Evolutionary conservation across 1,140 invertebrate genomes (phyloP), one percentile per base, ranked within the genome.

Genomic region (Heliconius melpomene): DNA sequence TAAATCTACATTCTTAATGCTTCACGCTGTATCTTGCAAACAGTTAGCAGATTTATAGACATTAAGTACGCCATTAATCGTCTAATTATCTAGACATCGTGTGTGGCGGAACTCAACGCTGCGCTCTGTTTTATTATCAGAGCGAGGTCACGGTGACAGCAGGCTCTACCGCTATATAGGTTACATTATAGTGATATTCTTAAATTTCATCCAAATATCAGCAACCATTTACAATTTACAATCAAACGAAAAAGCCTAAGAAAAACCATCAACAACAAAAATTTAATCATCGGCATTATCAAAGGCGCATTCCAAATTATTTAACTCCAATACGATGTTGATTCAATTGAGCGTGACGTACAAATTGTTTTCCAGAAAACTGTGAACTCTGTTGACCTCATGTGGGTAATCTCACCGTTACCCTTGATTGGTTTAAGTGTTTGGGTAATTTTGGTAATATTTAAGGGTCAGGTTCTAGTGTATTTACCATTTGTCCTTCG

Each of bases 301-400:
- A 72, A 72, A 72, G 71, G 71, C 60, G 60, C 60, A 66, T 66
- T 66, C 60, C n/a, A 66, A 66, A 78, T 77, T 78, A 75, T 75
- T 38, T 32, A 78, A 78, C 36, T 72, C 60, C 76, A 78, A 52
- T 81, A 38, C 72, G 78, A 32, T 79, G 57, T 79, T 81, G 83
- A 75, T 77, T 83, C 86, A 86, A 87, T 87, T 86, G 83, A 83
- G 75, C 85, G 83, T 86, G 77, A 83, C 86, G 83, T 26, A 50
- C 79, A 82, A 86, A 82, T 82, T 82, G 78, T 82, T 82, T 82
- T 82, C 78, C 79, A 83, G 80, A 85, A 86, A 85, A 86, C 80
- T 83, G 77, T 84, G 84, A 88, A 84, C 87, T 82, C 77, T 11
- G 29, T 26, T 87, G 86, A 88, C 87, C 87, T 79, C 80, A 78